phyloP scores from a whole-genome alignment of 2,113 vertebrate species.

The Chaetodon trifascialis region DNA sequence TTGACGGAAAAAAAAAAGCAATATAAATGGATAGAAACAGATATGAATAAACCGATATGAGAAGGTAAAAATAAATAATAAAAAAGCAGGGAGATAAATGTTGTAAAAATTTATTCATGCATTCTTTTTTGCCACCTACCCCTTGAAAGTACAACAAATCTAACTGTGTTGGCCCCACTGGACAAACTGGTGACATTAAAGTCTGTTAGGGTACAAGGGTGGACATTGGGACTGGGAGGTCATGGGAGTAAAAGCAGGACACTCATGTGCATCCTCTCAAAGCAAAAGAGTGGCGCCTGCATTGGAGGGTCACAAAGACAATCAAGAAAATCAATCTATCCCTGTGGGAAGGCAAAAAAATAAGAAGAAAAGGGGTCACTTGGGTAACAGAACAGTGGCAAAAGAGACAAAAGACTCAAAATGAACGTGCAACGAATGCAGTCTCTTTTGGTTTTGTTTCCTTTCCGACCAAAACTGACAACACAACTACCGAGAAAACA shows the following conservation, averaged over 20 bases:
- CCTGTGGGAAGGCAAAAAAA: slow-evolving; percentile 28
- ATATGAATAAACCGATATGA: neutral
- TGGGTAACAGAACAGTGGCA: slow-evolving; percentile 35
- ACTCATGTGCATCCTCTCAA: neutral
- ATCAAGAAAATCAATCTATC: slow-evolving; percentile 46
- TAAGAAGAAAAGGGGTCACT: slow-evolving; percentile 4
- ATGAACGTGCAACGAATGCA: neutral
- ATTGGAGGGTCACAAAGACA: slow-evolving; percentile 29
- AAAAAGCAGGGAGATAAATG: too few species aligned
- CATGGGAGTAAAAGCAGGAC: neutral
- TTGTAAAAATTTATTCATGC: too few species aligned
- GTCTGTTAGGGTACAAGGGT: neutral
- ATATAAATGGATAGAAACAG: neutral
- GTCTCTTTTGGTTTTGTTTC: slow-evolving; percentile 15
- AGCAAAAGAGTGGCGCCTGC: neutral
- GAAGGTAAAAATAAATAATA: neutral
- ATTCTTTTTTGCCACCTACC: too few species aligned
- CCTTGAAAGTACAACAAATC: neutral
- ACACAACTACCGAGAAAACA: neutral
- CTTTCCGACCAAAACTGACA: neutral
- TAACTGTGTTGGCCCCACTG: neutral
- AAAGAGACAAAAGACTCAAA: slow-evolving; percentile 29
- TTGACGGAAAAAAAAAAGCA: neutral
- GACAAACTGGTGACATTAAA: neutral
- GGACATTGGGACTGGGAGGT: neutral